Conservation (phyloP, 2,888 invertebrate species). For the Melanostoma mellinum region DNA sequence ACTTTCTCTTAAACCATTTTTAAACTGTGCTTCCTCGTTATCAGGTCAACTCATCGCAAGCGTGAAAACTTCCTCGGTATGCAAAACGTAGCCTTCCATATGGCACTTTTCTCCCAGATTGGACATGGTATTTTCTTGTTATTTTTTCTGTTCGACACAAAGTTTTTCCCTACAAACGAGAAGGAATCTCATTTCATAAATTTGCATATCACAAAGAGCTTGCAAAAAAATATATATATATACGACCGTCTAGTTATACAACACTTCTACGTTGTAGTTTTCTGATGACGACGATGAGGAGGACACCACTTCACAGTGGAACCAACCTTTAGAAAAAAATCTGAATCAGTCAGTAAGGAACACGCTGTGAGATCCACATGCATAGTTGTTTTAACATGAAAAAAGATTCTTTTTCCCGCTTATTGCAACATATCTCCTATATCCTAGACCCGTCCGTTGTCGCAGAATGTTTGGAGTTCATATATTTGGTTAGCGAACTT, state of each 20-base stretch:
- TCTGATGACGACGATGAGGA: not conserved
- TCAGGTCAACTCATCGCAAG: too few species aligned
- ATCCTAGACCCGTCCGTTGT: not conserved
- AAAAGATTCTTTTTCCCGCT: not conserved
- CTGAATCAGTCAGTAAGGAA: slow-evolving; percentile 10
- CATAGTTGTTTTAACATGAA: not conserved
- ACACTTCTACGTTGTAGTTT: not conserved
- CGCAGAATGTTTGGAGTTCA: slow-evolving; percentile 19
- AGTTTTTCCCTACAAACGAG: slow-evolving; percentile 25
- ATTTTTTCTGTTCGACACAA: slow-evolving; percentile 1
- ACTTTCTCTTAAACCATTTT: too few species aligned
- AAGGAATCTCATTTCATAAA: slow-evolving; percentile 38
- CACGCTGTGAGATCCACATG: not conserved
- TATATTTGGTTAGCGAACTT: slow-evolving; percentile 34
- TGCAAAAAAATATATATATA: slow-evolving; percentile 24
- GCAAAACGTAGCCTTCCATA: not conserved
- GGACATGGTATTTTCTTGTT: slow-evolving; percentile 4
- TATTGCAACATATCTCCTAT: too few species aligned
- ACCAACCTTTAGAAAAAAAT: slow-evolving; percentile 1
- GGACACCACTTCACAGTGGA: slow-evolving; percentile 31
- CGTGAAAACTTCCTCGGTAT: too few species aligned
- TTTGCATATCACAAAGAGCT: slow-evolving; percentile 43
- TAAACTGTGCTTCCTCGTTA: too few species aligned
- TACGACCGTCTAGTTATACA: not conserved
- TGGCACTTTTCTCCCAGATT: not conserved